Conservation (phyloP, 2,797 vertebrate species). For the Helostoma temminkii region DNA sequence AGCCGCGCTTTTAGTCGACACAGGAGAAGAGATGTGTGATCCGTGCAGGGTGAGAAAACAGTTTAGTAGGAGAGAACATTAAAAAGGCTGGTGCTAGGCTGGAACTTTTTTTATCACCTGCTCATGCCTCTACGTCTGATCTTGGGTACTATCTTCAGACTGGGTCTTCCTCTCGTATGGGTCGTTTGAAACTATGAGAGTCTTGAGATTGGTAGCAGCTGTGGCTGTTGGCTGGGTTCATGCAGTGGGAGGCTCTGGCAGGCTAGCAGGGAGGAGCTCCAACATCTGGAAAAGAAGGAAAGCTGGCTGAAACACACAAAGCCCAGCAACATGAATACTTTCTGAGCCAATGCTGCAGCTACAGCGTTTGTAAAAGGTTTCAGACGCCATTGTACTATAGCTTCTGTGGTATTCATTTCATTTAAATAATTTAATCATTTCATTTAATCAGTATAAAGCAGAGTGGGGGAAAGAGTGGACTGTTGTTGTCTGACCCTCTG, state of each 20-base stretch:
- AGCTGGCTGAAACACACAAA: slow-evolving; percentile 59
- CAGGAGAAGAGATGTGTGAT: slow-evolving; percentile 22
- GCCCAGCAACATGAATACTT: slow-evolving; percentile 52
- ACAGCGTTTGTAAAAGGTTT: slow-evolving; percentile 15
- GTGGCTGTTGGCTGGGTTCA: slow-evolving; percentile 68
- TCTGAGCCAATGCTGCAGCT: slow-evolving; percentile 39
- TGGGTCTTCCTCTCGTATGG: slow-evolving; percentile 56
- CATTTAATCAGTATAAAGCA: not conserved
- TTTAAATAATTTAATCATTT: not conserved
- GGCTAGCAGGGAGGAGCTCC: slow-evolving; percentile 75
- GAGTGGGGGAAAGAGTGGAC: slow-evolving; percentile 48
- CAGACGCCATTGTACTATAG: not conserved
- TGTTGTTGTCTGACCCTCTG: slow-evolving; percentile 63
- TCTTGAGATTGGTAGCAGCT: slow-evolving; percentile 81
- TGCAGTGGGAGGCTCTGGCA: slow-evolving; percentile 69
- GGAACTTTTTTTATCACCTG: slow-evolving; percentile 26
- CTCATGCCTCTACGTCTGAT: slow-evolving; percentile 40
- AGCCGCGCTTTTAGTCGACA: slow-evolving; percentile 27
- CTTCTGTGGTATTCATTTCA: not conserved
- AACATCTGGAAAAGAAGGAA: slow-evolving; percentile 82
- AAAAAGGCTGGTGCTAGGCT: not conserved
- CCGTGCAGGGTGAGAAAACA: slow-evolving; percentile 23
- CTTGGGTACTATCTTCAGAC: slow-evolving; percentile 38
- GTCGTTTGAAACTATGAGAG: slow-evolving; percentile 52
- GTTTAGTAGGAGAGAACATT: not conserved